These are phyloP conservation scores for Pteropus rufus DNA, from an alignment of 2,797 vertebrate species.

Conservation along the genomic window DNA sequence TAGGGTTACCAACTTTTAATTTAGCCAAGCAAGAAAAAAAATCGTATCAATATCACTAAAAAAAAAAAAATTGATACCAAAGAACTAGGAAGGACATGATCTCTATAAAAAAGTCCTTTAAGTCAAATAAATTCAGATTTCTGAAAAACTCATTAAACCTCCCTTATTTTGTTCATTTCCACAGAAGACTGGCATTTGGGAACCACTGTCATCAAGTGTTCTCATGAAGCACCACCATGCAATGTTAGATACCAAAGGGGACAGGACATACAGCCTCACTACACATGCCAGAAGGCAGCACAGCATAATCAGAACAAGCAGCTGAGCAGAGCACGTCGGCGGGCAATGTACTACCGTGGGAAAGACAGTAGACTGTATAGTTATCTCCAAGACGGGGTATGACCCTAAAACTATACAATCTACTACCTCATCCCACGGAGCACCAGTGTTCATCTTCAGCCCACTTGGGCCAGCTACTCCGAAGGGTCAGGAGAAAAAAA, in stretches of 20 bases:
- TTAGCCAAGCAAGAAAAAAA: slow-evolving; percentile 12
- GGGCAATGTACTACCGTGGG: slow-evolving; percentile 83
- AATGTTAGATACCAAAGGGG: not conserved
- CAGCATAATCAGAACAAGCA: slow-evolving; percentile 5
- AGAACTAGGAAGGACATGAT: slow-evolving; percentile 17
- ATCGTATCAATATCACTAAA: not conserved
- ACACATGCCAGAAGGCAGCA: slow-evolving; percentile 7
- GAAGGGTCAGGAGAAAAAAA: slow-evolving; percentile 65
- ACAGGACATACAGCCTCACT: not conserved
- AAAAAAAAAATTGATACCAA: slow-evolving; percentile 14
- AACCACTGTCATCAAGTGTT: not conserved
- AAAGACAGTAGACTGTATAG: slow-evolving; percentile 99
- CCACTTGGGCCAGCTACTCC: slow-evolving; percentile 39
- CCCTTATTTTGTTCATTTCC: slow-evolving; percentile 36
- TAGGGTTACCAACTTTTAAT: not conserved
- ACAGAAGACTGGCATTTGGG: slow-evolving; percentile 22
- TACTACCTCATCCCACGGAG: slow-evolving; percentile 98
- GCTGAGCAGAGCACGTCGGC: slow-evolving; percentile 8
- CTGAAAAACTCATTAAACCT: slow-evolving; percentile 16
- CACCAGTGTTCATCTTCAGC: slow-evolving; percentile 67
- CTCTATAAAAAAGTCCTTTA: not conserved
- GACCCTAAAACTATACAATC: slow-evolving; percentile 99
- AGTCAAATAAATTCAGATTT: slow-evolving; percentile 37
- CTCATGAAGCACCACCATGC: slow-evolving; percentile 14
- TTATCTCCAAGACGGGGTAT: slow-evolving; percentile 99